A percentile compares a stretch with the other conserved stretches of the same genome.
Conservation (phyloP, 2,888 invertebrate genomes). For the Tolmerus cingulatus region DNA sequence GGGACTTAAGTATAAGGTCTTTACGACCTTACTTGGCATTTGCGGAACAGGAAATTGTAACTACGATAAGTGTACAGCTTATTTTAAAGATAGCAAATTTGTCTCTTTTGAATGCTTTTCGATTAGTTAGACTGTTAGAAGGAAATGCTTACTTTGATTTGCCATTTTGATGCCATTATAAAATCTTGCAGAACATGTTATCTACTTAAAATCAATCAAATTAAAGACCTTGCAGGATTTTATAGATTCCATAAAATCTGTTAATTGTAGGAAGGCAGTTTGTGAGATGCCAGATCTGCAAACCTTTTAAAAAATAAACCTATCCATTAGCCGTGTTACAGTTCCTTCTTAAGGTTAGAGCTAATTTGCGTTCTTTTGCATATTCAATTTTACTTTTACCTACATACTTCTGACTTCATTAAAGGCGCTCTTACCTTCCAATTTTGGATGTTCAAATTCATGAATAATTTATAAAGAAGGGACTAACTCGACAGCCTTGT, state of each 20-base stretch:
- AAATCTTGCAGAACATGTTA: neutral
- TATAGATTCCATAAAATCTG: neutral
- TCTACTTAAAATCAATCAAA: neutral
- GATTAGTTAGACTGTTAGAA: neutral
- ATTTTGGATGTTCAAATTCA: neutral
- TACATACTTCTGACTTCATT: neutral
- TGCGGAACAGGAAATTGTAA: neutral
- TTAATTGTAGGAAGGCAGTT: neutral
- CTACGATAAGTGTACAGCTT: neutral
- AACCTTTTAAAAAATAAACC: neutral
- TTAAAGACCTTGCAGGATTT: neutral
- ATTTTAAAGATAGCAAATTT: neutral
- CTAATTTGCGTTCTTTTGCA: neutral
- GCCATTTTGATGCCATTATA: neutral
- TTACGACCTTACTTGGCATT: neutral
- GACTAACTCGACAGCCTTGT: neutral
- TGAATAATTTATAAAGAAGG: neutral
- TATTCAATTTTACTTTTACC: neutral
- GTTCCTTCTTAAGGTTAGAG: neutral
- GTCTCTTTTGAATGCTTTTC: neutral
- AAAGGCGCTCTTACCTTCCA: neutral
- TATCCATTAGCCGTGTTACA: neutral
- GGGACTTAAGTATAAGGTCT: neutral
- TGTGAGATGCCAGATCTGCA: neutral
- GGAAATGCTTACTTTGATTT: neutral